Conservation (phyloP, 92 coral and sea anemone genomes). For the Paramuricea clavata region DNA sequence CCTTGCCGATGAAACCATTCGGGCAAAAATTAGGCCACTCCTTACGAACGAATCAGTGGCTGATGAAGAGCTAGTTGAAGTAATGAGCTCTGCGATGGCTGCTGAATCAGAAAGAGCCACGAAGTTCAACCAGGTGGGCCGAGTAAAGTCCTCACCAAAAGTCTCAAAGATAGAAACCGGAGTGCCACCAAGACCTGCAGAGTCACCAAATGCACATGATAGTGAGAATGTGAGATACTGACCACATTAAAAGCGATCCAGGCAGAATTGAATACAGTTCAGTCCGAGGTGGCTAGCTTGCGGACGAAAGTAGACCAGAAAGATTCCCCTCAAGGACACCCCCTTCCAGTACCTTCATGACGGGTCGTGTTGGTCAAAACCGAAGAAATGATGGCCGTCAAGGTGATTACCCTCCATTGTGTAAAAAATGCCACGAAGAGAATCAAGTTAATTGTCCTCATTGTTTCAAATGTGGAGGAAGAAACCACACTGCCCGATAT, state of each 20-base stretch:
- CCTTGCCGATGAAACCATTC: constrained; percentile 34
- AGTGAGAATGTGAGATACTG: constrained; percentile 29
- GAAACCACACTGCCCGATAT: constrained; percentile 48
- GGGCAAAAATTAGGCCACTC: constrained; percentile 35
- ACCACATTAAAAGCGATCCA: constrained; percentile 63
- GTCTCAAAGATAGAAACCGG: constrained; percentile 2
- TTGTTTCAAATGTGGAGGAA: constrained; percentile 66
- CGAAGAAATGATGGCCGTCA: not conserved
- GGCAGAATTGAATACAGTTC: constrained; percentile 33
- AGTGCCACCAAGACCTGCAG: not conserved
- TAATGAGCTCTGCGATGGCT: constrained; percentile 67
- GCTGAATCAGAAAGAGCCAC: constrained; percentile 43
- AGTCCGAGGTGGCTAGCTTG: constrained; percentile 36
- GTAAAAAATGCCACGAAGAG: constrained; percentile 38
- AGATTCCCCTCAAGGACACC: too few species aligned
- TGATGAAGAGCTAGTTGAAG: constrained; percentile 59
- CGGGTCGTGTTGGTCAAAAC: too few species aligned
- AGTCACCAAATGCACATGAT: not conserved
- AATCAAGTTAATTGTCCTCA: constrained; percentile 53
- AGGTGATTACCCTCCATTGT: constrained; percentile 42
- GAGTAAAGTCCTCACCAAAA: constrained; percentile 13
- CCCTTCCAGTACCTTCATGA: too few species aligned
- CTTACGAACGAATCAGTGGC: not conserved
- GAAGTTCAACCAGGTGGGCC: constrained; percentile 24
- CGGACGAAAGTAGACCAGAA: constrained; percentile 18